Base-by-base conservation (phyloP, 2,797 vertebrate species). In the Periophthalmus magnuspinnatus region DNA sequence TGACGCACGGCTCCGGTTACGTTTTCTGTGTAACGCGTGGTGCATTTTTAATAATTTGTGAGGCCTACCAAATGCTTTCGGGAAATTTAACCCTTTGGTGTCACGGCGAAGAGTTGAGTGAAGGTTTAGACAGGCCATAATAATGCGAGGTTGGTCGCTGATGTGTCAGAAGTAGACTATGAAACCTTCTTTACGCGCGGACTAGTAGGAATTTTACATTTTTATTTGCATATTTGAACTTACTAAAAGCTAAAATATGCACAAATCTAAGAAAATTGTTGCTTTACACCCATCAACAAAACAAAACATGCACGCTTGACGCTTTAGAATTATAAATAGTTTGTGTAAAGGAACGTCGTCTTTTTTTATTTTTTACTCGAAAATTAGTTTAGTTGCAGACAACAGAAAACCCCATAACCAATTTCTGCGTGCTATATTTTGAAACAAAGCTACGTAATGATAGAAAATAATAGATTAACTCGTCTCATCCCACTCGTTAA, bases 1-100 rank as follows among this genome's bases (percentile, higher is more conserved):
- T 64, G 62, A 48, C 61, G 62, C 62, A 2, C 61, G 21, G 61
- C 41, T 63, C 61, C 61, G 38, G 59, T 61, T 61, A 61, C 59
- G 59, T 11, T 34, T 16, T 60, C 16, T 11, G 32, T 19, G 57
- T 60, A 17, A 60, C 58, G 33, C 58, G 57, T 11, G 57, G 28
- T 10, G 32, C 17, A n/a, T 60, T 60, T 55, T 52, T 2, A 61
- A 61, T 38, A 22, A 61, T 61, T 61, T 22, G 41, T n/a, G 17
- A 9, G 38, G 2, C 38, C 38, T 21, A 0, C 59, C 34, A 36
- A n/a, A 41, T 14, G 38, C 13, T 22, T 9, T 28, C 41, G 38
- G 22, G 62, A 48, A 22, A 64, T 32, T 16, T 32, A 48, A 64
- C 38, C 60, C 60, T 45, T 24, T 17, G 21, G n/a, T 24, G 36